phyloP scores from a whole-genome alignment of 2,797 vertebrate species.

The Fistularia tabacaria region DNA sequence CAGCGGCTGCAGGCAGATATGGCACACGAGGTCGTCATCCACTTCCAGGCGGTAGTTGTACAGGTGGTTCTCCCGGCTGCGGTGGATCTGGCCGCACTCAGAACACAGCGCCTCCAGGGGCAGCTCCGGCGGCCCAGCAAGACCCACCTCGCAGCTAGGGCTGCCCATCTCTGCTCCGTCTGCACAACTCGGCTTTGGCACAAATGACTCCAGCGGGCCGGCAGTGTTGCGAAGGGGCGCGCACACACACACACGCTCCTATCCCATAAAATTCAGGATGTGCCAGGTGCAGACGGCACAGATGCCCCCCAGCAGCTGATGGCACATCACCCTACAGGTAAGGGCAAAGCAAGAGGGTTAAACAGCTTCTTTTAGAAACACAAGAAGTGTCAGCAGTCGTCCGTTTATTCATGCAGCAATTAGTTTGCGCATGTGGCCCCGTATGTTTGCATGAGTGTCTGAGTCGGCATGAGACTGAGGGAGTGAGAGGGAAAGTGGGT shows the following conservation, averaged over 20 bases:
- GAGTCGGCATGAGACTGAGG: conserved; percentile 39
- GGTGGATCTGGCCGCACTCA: conserved; percentile 95
- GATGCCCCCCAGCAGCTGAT: conserved; percentile 65
- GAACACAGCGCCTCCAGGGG: conserved; percentile 86
- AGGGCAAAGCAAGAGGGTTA: conserved; percentile 47
- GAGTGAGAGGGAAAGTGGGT: conserved; percentile 16
- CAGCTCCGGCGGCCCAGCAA: conserved; percentile 77
- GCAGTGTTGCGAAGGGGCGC: conserved; percentile 45
- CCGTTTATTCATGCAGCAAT: conserved; percentile 58
- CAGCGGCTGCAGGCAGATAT: conserved; percentile 98
- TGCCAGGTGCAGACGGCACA: conserved; percentile 64
- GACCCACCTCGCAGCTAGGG: conserved; percentile 81
- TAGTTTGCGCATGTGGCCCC: conserved; percentile 54
- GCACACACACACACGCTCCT: conserved; percentile 43
- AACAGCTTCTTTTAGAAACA: conserved; percentile 58
- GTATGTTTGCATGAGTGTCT: conserved; percentile 36
- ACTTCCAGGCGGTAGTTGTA: conserved; percentile 97
- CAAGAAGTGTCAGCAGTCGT: conserved; percentile 51
- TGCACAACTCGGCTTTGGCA: conserved; percentile 58
- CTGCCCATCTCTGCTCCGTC: conserved; percentile 82
- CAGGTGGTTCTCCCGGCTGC: conserved; percentile 92
- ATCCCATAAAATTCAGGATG: conserved; percentile 68
- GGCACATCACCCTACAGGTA: conserved; percentile 72
- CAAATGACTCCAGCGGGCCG: conserved; percentile 59
- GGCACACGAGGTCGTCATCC: conserved; percentile 96